A percentile compares a stretch with the other conserved stretches of the same genome.
Conservation (phyloP, 92 coral and sea anemone species). For the Pocillopora meandrina region DNA sequence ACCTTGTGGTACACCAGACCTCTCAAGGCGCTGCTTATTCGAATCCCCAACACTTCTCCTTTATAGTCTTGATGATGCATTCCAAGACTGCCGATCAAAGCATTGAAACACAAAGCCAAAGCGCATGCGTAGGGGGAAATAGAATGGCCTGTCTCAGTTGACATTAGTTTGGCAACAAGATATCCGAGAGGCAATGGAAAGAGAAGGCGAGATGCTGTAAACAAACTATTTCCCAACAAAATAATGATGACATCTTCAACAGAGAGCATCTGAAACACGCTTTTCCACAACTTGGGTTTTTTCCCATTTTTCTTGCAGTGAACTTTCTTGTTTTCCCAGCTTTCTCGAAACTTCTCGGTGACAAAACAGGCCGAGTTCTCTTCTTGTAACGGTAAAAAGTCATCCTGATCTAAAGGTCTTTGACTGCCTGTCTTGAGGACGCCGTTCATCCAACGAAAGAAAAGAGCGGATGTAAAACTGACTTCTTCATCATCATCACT, state of each 20-base stretch:
- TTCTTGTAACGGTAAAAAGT: not conserved
- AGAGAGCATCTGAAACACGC: not conserved
- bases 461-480: no score
- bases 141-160: not conserved
- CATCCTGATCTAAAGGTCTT: no score
- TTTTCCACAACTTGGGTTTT: not conserved
- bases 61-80: not conserved
- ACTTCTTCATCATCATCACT: no score
- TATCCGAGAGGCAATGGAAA: not conserved
- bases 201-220: not conserved
- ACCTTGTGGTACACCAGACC: constrained; percentile 6
- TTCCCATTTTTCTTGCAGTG: not conserved
- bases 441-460: no score
- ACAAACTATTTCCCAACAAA: not conserved
- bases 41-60: not conserved
- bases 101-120: not conserved
- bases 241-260: not conserved
- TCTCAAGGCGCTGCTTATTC: not conserved
- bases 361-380: not conserved
- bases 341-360: not conserved
- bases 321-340: not conserved
- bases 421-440: no score
- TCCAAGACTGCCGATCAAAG: not conserved
- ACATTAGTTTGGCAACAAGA: not conserved
- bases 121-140: not conserved